phyloP scores from a whole-genome alignment of 2,797 vertebrate genomes.

The Pseudocheirus occidentalis region DNA sequence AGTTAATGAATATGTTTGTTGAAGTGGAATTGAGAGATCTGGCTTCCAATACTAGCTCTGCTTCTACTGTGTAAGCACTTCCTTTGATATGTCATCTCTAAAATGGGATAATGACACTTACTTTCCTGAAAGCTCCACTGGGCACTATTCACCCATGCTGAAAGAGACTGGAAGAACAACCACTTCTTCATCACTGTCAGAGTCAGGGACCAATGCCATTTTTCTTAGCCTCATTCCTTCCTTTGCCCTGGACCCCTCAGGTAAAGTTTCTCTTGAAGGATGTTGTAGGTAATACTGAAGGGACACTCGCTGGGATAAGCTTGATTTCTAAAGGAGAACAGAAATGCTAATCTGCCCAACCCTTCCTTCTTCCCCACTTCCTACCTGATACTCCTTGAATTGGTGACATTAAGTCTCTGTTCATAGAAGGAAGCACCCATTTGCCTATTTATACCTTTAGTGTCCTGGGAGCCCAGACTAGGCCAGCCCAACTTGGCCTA shows the following conservation, averaged over 20 bases:
- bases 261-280: not conserved
- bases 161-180: not conserved
- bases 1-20: not conserved
- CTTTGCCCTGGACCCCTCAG: not conserved
- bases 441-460: not conserved
- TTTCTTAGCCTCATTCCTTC: not conserved
- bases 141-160: not conserved
- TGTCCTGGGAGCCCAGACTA: not conserved
- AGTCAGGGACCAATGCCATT: not conserved
- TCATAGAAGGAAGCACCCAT: not conserved
- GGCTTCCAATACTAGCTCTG: not conserved
- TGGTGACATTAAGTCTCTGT: not conserved
- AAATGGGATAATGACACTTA: not conserved
- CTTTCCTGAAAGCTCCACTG: not conserved
- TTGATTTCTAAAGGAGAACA: not conserved
- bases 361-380: rapidly evolving
- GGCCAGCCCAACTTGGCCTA: not conserved
- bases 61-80: not conserved
- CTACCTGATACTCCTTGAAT: not conserved
- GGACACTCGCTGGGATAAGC: rapidly evolving
- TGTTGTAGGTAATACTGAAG: no score
- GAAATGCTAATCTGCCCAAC: rapidly evolving
- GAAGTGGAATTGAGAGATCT: not conserved
- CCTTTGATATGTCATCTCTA: not conserved
- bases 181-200: not conserved